A percentile compares a stretch with the other conserved stretches of the same genome.
These are phyloP conservation scores for Sebastes reedi DNA, from an alignment of 2,797 vertebrate genomes.

Conservation along the genomic window DNA sequence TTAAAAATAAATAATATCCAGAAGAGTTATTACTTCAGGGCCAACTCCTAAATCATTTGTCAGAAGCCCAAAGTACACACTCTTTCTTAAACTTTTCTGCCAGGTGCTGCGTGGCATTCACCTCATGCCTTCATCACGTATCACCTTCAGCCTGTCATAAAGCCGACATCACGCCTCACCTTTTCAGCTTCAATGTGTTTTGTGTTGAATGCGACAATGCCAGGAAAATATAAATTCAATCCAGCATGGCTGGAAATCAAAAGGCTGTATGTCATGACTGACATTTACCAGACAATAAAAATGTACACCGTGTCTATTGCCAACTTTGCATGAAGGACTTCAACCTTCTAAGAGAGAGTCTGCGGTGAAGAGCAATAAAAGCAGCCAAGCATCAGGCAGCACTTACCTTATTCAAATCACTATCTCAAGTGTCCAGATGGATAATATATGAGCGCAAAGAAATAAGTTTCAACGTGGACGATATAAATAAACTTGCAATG, in stretches of 20 bases:
- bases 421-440: not conserved
- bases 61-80: not conserved
- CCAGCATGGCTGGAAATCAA: slow-evolving; percentile 36
- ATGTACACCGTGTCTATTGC: not conserved
- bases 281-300: slow-evolving; percentile 48
- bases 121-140: not conserved
- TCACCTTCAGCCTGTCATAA: slow-evolving; percentile 36
- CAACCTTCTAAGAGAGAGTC: slow-evolving; percentile 1
- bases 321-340: slow-evolving; percentile 42
- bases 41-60: not conserved
- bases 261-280: slow-evolving; percentile 28
- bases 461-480: not conserved
- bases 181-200: slow-evolving; percentile 17
- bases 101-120: not conserved
- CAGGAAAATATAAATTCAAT: slow-evolving; percentile 35
- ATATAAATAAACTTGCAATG: not conserved
- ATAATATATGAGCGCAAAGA: not conserved
- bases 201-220: slow-evolving; percentile 23
- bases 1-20: not conserved
- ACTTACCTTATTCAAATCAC: slow-evolving; percentile 13
- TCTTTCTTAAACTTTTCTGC: not conserved
- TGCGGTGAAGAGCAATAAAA: not conserved
- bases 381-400: not conserved
- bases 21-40: not conserved
- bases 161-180: slow-evolving; percentile 5